Base-by-base conservation (phyloP, 2,113 vertebrate genomes). In the Pedionomus torquatus region DNA sequence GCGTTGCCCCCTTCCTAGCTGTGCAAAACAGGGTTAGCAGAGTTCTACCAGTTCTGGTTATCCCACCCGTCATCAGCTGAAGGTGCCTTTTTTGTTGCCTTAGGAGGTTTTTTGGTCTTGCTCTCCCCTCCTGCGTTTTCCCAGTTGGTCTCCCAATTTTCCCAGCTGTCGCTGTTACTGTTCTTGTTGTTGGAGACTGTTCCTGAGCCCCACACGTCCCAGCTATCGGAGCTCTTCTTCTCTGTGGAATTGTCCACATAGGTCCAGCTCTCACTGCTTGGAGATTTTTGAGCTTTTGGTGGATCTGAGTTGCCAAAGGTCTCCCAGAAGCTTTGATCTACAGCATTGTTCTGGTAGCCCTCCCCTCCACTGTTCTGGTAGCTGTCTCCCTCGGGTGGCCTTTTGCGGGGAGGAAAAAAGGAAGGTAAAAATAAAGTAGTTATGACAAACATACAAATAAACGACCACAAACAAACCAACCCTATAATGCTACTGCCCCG, bases 211-310 rank as follows among this genome's bases (percentile, higher is more conserved):
- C 99, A 99, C 95, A 99, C 98, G 76, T 99, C 99, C 99, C 99
- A 99, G 98, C 99, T 99, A 96, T 99, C 99, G 2, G 99, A 99
- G 97, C 99, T 99, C 98, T 98, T 99, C 98, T 99, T 99, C 91
- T 98, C 98, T 5, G 98, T 98, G 5, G 99, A 99, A 96, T 99
- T 98, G 76, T 99, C 99, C 23, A 98, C 98, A 11, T 98, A 98
- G 72, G 99, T 99, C 99, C 99, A 99, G 98, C 99, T 99, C 95
- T 99, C 99, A 11, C 98, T 99, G 97, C 99, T 99, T 11, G 98
- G 99, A 79, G 99, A 99, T 97, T 98, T 98, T 89, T 98, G 99
- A 78, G 98, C 97, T 94, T 98, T 98, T 39, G 98, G 97, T 60
- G 60, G 97, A 84, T 98, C 98, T 0, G 97, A 51, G 68, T 97